phyloP scores from a whole-genome alignment of 2,797 vertebrate species.

The Novumbra hubbsi region DNA sequence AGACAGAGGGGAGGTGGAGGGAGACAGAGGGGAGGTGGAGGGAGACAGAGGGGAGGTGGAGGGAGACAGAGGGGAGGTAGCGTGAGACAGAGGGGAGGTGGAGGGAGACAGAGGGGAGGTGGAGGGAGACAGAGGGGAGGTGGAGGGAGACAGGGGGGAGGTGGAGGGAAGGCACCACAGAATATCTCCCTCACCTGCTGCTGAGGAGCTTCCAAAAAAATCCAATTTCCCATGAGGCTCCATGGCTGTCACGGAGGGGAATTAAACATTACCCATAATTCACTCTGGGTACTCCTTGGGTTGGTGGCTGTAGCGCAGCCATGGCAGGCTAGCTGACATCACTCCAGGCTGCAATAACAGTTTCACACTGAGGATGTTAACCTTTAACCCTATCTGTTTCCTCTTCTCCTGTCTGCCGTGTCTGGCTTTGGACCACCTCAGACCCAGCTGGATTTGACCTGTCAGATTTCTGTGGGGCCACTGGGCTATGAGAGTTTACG shows the following conservation, averaged over 20 bases:
- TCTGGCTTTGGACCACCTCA: background rate
- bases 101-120: no score
- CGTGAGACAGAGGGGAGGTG: no score
- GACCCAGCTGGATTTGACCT: background rate
- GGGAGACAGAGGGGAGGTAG: background rate
- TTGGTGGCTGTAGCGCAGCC: constrained; percentile 53
- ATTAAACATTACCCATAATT: constrained; percentile 76
- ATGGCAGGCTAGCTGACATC: constrained; percentile 62
- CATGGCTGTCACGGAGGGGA: constrained; percentile 67
- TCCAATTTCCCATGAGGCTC: constrained; percentile 72
- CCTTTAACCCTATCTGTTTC: constrained; percentile 57
- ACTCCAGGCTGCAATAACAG: constrained; percentile 68
- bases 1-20: no score
- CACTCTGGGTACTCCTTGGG: constrained; percentile 54
- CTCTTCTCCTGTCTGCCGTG: background rate
- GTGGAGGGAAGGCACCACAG: no score
- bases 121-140: no score
- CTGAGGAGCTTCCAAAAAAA: constrained; percentile 46
- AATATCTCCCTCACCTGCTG: constrained; percentile 43
- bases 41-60: no score
- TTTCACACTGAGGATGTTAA: constrained; percentile 65
- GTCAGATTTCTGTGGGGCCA: background rate
- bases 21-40: no score
- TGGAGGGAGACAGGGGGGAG: no score
- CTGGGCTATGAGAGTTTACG: background rate